These are phyloP conservation scores for Ophioninae sp. DNA, from an alignment of 2,888 invertebrate species.

Conservation along the genomic window DNA sequence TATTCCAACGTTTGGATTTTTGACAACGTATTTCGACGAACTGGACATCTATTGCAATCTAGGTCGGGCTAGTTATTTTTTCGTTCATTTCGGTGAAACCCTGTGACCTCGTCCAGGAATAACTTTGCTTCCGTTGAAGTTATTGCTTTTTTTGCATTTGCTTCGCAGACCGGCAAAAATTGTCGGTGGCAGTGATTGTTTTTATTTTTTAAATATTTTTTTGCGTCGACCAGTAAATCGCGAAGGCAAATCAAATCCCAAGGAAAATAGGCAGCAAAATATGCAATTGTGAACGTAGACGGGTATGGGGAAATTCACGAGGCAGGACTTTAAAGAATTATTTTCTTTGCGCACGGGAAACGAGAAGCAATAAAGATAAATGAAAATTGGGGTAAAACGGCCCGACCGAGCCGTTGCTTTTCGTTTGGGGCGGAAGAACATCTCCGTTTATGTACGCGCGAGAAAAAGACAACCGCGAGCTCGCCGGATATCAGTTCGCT, in stretches of 20 bases:
- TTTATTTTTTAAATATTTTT: not conserved
- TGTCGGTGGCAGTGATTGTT: not conserved
- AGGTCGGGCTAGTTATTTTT: not conserved
- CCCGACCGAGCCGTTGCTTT: constrained; percentile 38
- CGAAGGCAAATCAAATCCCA: not conserved
- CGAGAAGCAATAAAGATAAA: constrained; percentile 46
- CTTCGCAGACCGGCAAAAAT: not conserved
- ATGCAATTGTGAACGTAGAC: not conserved
- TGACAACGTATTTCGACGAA: too few species aligned
- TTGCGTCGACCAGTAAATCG: not conserved
- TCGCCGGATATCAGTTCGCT: constrained; percentile 69
- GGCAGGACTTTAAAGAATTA: not conserved
- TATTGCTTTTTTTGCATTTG: not conserved
- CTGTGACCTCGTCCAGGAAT: not conserved
- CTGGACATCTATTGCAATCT: not conserved
- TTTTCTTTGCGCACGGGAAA: constrained; percentile 16
- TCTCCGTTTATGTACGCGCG: constrained; percentile 29
- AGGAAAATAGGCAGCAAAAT: not conserved
- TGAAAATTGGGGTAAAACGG: constrained; percentile 13
- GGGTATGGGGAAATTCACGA: too few species aligned
- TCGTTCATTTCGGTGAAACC: not conserved
- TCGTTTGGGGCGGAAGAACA: constrained; percentile 65
- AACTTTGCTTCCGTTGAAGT: not conserved
- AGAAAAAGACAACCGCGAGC: constrained; percentile 55
- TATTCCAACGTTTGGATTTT: too few species aligned